Conservation (phyloP, 2,888 invertebrate species). For the Atethmia centrago region DNA sequence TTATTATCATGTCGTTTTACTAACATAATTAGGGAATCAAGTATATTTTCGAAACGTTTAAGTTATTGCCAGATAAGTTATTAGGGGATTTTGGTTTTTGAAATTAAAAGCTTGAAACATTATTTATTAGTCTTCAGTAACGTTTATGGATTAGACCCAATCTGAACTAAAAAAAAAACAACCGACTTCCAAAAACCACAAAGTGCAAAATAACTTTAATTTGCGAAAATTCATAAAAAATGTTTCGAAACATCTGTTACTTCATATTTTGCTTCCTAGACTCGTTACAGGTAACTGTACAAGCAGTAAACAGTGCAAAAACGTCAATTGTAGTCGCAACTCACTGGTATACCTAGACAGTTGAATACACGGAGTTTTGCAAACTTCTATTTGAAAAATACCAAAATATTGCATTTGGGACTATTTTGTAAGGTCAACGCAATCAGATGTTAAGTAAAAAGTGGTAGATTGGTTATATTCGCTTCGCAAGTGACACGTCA, state of each 20-base stretch:
- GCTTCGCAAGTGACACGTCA: too few relatives aligned
- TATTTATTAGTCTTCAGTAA: not conserved
- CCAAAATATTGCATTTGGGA: not conserved
- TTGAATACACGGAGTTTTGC: not conserved
- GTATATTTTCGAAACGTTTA: not conserved
- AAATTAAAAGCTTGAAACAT: not conserved
- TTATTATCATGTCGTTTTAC: not conserved
- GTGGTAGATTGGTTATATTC: too few relatives aligned
- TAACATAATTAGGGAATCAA: not conserved
- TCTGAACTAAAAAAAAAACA: not conserved
- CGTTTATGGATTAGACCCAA: not conserved
- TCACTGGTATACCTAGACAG: not conserved
- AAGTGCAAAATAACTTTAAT: not conserved
- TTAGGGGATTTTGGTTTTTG: not conserved
- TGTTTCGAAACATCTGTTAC: conserved; percentile 5
- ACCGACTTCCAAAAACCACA: not conserved
- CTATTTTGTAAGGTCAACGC: not conserved
- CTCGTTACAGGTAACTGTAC: conserved; percentile 59
- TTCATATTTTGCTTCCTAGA: conserved; percentile 44
- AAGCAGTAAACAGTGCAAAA: conserved; percentile 39
- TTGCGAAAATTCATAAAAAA: conserved; percentile 8
- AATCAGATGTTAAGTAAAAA: too few relatives aligned
- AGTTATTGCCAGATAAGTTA: not conserved
- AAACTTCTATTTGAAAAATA: not conserved
- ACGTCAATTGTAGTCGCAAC: conserved; percentile 27